Percentiles rank a stretch among this genome's conserved stretches.
phyloP scores from a whole-genome alignment of 2,888 invertebrate species.

The Apotomis betuletana region DNA sequence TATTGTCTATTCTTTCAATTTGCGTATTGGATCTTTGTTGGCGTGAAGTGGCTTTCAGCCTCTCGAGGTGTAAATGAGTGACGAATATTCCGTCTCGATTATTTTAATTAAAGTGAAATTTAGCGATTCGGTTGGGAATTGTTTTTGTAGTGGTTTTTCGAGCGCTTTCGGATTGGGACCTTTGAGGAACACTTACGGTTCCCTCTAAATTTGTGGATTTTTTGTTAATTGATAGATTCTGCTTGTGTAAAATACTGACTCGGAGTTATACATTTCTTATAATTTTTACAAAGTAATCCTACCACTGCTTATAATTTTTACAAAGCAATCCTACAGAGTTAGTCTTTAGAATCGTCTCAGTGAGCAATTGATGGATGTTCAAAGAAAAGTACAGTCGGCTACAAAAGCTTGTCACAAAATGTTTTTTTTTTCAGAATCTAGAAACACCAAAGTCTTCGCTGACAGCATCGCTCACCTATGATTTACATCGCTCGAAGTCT shows the following conservation, averaged over 20 bases:
- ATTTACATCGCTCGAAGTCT: too few species aligned
- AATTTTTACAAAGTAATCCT: neutral
- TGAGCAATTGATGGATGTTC: too few species aligned
- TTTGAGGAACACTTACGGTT: conserved; percentile 18
- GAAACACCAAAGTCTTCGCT: too few species aligned
- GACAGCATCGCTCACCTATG: too few species aligned
- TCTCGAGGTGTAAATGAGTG: conserved; percentile 35
- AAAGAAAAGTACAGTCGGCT: too few species aligned
- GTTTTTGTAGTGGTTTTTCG: conserved; percentile 22
- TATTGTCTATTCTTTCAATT: conserved; percentile 65
- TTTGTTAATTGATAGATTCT: neutral
- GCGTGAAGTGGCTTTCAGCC: conserved; percentile 43
- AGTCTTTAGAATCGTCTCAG: too few species aligned
- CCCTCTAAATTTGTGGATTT: neutral
- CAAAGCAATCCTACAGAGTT: too few species aligned
- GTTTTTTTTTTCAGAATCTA: too few species aligned
- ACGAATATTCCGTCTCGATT: conserved; percentile 32
- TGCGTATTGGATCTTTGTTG: conserved; percentile 55
- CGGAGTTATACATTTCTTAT: neutral
- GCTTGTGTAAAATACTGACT: too few species aligned
- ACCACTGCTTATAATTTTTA: too few species aligned
- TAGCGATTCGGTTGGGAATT: conserved; percentile 15
- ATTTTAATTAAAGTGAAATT: conserved; percentile 31
- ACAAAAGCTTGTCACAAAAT: too few species aligned
- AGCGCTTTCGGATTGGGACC: conserved; percentile 7